Evolutionary conservation across 2,797 vertebrate genomes (phyloP), one percentile per base, ranked within the genome.

Genomic region (Calcarius lapponicus): DNA sequence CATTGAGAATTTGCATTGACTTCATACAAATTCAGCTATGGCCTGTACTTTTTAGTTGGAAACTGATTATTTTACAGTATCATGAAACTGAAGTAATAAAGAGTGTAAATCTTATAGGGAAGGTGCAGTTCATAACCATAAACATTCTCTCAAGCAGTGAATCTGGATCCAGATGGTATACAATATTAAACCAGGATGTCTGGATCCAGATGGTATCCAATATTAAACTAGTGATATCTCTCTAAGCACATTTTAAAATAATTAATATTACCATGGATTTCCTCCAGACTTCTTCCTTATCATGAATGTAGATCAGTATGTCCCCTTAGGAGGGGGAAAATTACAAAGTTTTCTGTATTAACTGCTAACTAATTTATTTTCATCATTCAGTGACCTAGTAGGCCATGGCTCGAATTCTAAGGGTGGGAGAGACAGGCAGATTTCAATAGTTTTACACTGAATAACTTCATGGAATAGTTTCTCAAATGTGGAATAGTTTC

Each of bases 231-330:
- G 72, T 65, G 73, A 83, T 92, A 91, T 67, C 90, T 95, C 92
- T 92, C 81, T 62, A 94, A 91, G 75, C 78, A 90, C 87, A 74
- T 75, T 92, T 94, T 25, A 95, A 91, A 93, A 91, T 89, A 95
- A 93, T 96, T 97, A 96, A 95, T 96, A 97, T 95, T 89, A 82
- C 82, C 48, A 58, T 76, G 64, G 53, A 93, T 90, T 91, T 96
- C 70, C 67, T 95, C 79, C 93, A 93, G 73, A 88, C 51, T 87
- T 93, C 78, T 83, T 90, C 50, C 66, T n/a, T 91, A 82, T 91
- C 67, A 90, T 75, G 80, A 89, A 94, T 92, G 92, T 51, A 88
- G 67, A 92, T 61, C 48, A 93, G n/a, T 28, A 43, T 6, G 16
- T 67, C 79, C 93, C 76, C 88, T 88, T 61, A 70, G 69, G 85